These are phyloP conservation scores for Micromys minutus DNA, from an alignment of 2,113 vertebrate species.

Conservation along the genomic window DNA sequence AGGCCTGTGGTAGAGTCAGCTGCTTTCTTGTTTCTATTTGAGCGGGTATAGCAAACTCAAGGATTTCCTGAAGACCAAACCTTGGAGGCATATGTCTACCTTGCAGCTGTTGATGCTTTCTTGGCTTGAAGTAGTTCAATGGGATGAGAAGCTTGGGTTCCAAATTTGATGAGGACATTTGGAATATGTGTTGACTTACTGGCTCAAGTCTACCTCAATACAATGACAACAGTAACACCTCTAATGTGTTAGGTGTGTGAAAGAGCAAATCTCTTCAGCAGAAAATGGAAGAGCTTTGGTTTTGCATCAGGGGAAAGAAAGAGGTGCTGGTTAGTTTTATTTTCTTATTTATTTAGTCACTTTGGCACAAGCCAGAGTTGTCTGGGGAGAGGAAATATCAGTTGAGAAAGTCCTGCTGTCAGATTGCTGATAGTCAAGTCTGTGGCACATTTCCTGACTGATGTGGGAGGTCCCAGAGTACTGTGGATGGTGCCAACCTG, in stretches of 20 bases:
- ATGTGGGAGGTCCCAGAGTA: neutral
- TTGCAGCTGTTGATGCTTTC: neutral
- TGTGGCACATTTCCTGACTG: neutral
- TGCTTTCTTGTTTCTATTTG: slow-evolving; percentile 59
- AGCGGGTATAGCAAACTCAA: neutral
- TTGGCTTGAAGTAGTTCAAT: slow-evolving; percentile 67
- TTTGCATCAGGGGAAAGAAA: slow-evolving; percentile 38
- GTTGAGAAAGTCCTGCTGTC: neutral
- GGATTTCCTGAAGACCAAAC: slow-evolving; percentile 21
- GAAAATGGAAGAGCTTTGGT: neutral
- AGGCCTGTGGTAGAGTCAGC: neutral
- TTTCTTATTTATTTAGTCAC: neutral
- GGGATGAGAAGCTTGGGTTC: slow-evolving; percentile 44
- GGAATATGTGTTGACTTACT: slow-evolving; percentile 65
- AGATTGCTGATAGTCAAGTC: neutral
- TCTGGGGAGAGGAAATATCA: neutral
- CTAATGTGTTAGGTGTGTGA: neutral
- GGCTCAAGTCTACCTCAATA: slow-evolving; percentile 65
- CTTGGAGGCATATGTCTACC: neutral
- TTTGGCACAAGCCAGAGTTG: neutral
- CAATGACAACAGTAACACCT: neutral
- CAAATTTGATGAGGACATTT: slow-evolving; percentile 69
- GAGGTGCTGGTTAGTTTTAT: neutral
- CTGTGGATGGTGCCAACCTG: neutral
- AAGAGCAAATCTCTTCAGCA: neutral